Conservation (phyloP, 23 tunicate genomes). For the Phallusia fumigata region DNA sequence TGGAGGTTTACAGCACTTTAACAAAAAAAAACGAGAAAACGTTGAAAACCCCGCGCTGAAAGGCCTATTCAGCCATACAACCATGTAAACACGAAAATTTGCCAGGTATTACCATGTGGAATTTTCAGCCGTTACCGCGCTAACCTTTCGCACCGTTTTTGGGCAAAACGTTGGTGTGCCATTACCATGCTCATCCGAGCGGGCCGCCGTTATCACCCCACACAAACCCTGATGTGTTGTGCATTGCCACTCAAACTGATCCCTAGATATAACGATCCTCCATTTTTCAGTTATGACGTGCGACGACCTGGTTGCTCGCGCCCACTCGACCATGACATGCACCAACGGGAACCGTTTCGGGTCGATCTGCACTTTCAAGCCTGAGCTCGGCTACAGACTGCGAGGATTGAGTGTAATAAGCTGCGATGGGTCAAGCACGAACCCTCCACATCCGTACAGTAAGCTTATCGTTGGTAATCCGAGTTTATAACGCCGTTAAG, state of each 20-base stretch:
- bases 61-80: no score
- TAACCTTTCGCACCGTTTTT: no score
- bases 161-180: no score
- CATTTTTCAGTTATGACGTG: constrained; percentile 57
- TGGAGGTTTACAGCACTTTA: no score
- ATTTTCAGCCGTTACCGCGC: no score
- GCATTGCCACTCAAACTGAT: neutral
- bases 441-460: constrained; percentile 29
- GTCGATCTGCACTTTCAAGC: constrained; percentile 63
- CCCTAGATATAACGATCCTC: neutral
- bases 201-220: no score
- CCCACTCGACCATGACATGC: constrained; percentile 68
- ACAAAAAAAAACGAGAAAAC: no score
- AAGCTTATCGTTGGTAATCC: neutral
- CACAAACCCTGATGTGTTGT: neutral
- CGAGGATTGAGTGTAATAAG: constrained; percentile 31
- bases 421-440: constrained; percentile 32
- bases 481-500: no score
- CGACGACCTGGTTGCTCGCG: constrained; percentile 44
- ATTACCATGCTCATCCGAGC: no score
- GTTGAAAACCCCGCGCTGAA: no score
- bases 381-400: constrained; percentile 51
- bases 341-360: constrained; percentile 63
- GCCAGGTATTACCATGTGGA: no score
- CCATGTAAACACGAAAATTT: no score